Conservation (phyloP, 2,888 invertebrate genomes). For the Folsomia candida region DNA sequence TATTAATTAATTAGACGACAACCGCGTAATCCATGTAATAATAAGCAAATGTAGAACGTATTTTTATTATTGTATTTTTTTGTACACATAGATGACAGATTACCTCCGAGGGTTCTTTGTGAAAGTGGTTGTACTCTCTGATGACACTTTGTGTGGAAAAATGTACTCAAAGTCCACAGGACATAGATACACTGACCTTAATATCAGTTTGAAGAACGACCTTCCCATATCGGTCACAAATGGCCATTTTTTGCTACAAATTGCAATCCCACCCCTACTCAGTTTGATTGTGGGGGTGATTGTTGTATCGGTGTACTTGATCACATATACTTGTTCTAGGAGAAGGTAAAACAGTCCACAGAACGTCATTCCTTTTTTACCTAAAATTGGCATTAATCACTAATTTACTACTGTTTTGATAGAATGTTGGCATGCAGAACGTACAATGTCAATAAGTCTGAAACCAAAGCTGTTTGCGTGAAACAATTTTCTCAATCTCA, state of each 20-base stretch:
- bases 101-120: neutral
- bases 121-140: neutral
- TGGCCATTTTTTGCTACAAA: neutral
- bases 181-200: neutral
- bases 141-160: slow-evolving; percentile 1
- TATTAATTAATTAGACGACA: neutral
- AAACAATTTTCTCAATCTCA: neutral
- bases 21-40: too few relatives aligned
- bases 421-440: slow-evolving; percentile 9
- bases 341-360: neutral
- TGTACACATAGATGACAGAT: neutral
- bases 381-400: too few relatives aligned
- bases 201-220: neutral
- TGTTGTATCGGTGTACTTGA: neutral
- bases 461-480: neutral
- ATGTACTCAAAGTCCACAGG: neutral
- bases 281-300: slow-evolving; percentile 1
- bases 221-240: neutral
- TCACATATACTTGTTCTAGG: neutral
- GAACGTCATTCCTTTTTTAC: too few relatives aligned
- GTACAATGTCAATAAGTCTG: neutral
- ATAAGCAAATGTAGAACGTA: neutral
- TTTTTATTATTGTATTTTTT: neutral
- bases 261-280: neutral
- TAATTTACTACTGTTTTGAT: too few relatives aligned